A percentile compares a stretch with the other conserved stretches of the same genome.
Evolutionary conservation across 2,888 invertebrate genomes (phyloP).

Genomic region (Nycteola revayana): DNA sequence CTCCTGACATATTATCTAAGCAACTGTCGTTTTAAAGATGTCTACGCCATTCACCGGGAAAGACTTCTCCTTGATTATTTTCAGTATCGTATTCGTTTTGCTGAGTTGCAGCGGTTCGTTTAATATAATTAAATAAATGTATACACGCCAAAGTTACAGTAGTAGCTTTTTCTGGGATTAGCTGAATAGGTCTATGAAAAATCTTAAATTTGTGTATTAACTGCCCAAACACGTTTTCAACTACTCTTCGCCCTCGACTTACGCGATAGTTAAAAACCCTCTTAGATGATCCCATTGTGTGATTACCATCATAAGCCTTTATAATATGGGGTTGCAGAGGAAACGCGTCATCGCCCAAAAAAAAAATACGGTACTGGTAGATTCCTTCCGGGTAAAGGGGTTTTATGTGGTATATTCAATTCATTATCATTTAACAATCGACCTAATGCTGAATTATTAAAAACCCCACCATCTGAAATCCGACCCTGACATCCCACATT

Average conservation of each 20-base stretch:
- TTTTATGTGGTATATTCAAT: slow-evolving; percentile 25
- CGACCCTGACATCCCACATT: slow-evolving; percentile 28
- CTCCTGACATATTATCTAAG: slow-evolving; percentile 11
- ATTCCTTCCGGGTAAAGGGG: slow-evolving; percentile 23
- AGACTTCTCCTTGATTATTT: slow-evolving; percentile 21
- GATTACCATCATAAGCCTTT: slow-evolving; percentile 29
- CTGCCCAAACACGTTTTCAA: slow-evolving; percentile 34
- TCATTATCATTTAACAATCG: slow-evolving; percentile 18
- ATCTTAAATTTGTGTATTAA: slow-evolving; percentile 19
- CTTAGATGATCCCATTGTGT: slow-evolving; percentile 19
- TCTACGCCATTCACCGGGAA: slow-evolving; percentile 16
- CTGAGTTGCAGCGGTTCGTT: slow-evolving; percentile 8
- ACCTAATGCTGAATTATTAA: slow-evolving; percentile 22
- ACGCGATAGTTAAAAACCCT: slow-evolving; percentile 26
- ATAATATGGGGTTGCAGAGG: slow-evolving; percentile 19
- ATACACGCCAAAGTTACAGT: slow-evolving; percentile 17
- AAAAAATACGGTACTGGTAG: slow-evolving; percentile 17
- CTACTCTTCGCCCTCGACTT: slow-evolving; percentile 28
- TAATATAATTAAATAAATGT: slow-evolving; percentile 21
- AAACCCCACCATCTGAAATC: slow-evolving; percentile 29
- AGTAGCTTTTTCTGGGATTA: slow-evolving; percentile 17
- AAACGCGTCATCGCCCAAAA: slow-evolving; percentile 25
- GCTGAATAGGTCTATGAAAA: slow-evolving; percentile 17
- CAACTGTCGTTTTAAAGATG: slow-evolving; percentile 9
- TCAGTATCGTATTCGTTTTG: slow-evolving; percentile 26